phyloP scores from a whole-genome alignment of 2,113 vertebrate genomes.

The Trematomus loennbergii region DNA sequence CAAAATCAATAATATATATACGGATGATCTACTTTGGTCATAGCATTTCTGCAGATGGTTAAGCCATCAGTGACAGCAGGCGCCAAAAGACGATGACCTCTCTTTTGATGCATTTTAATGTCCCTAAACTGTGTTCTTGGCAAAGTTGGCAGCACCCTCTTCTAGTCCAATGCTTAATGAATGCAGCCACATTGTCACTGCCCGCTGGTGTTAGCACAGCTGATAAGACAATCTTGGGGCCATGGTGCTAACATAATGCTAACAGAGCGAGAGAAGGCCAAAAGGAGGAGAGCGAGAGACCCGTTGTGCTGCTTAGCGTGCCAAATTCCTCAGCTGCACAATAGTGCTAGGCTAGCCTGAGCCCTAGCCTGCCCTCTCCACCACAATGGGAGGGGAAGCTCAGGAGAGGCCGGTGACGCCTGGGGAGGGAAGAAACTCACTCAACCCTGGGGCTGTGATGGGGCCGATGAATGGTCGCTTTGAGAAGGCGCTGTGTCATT shows the following conservation, averaged over 20 bases:
- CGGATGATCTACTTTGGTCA: neutral
- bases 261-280: conserved; percentile 47
- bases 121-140: conserved; percentile 27
- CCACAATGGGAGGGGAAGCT: conserved; percentile 77
- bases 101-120: conserved; percentile 17
- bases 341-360: conserved; percentile 73
- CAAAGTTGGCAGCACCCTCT: conserved; percentile 26
- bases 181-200: conserved; percentile 52
- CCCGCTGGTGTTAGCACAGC: conserved; percentile 68
- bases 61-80: conserved; percentile 12
- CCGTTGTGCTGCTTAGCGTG: conserved; percentile 69
- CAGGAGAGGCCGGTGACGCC: conserved; percentile 74
- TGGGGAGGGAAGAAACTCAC: conserved; percentile 75
- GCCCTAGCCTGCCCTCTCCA: conserved; percentile 66
- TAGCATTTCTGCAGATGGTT: conserved; percentile 2
- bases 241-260: conserved; percentile 54
- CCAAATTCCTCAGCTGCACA: conserved; percentile 83
- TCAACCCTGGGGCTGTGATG: conserved; percentile 69
- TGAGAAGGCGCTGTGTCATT: conserved; percentile 67
- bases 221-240: conserved; percentile 73
- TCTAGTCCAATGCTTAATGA: conserved; percentile 36
- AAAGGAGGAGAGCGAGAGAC: conserved; percentile 38
- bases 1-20: conserved; percentile 6
- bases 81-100: conserved; percentile 23
- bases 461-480: conserved; percentile 74